Percentiles rank a stretch among this genome's conserved stretches.
Conservation (phyloP, 2,797 vertebrate genomes). For the Falco peregrinus region DNA sequence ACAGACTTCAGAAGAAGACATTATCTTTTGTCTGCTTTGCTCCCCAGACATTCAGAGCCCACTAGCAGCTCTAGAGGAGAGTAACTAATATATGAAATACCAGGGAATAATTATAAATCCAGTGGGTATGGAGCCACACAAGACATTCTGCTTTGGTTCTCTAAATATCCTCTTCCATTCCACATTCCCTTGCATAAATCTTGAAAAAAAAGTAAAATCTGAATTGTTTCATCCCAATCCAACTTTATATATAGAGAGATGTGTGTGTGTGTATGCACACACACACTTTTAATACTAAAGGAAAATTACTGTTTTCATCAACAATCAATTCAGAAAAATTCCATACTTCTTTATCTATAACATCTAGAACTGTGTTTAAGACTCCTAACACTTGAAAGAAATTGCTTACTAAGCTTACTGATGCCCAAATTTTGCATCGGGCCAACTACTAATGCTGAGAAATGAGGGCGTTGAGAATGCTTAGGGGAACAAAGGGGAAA, state of each 20-base stretch:
- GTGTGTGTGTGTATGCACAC: too few relatives aligned
- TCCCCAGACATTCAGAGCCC: neutral
- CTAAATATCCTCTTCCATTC: neutral
- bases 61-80: neutral
- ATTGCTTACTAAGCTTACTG: neutral
- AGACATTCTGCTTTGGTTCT: neutral
- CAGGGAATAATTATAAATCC: neutral
- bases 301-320: neutral
- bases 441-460: neutral
- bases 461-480: neutral
- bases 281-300: neutral
- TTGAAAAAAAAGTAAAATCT: neutral
- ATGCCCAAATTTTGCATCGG: neutral
- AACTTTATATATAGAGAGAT: neutral
- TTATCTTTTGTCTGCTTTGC: neutral
- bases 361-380: neutral
- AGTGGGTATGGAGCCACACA: neutral
- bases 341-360: neutral
- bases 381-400: neutral
- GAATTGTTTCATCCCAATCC: neutral
- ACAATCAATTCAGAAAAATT: neutral
- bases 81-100: neutral
- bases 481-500: neutral
- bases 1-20: neutral
- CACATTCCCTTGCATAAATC: neutral